These are phyloP conservation scores for Bufotes viridis DNA, from an alignment of 2,797 vertebrate species.

Conservation along the genomic window DNA sequence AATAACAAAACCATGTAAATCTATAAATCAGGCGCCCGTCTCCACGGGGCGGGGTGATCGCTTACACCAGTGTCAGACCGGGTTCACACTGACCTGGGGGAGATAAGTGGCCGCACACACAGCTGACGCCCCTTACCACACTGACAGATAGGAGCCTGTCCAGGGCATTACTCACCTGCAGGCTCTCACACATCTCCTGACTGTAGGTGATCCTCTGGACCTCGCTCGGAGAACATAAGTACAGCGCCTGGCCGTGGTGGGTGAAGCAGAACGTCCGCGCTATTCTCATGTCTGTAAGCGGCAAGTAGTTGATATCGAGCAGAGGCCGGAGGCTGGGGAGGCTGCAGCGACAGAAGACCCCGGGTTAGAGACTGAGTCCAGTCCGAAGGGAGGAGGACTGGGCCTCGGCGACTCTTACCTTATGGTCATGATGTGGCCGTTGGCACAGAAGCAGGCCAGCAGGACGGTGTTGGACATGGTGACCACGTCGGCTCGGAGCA, in stretches of 20 bases:
- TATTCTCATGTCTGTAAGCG: conserved; percentile 96
- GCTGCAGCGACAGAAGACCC: conserved; percentile 73
- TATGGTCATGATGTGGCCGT: conserved; percentile 96
- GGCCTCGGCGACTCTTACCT: conserved; percentile 76
- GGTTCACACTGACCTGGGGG: no score
- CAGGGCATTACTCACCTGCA: conserved; percentile 82
- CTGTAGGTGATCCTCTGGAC: conserved; percentile 97
- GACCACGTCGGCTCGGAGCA: conserved; percentile 90
- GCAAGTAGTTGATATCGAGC: conserved; percentile 95
- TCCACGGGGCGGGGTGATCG: no score
- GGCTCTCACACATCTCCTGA: conserved; percentile 96
- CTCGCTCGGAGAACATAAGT: conserved; percentile 96
- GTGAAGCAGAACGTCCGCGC: conserved; percentile 98
- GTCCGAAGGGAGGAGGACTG: not conserved
- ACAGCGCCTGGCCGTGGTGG: conserved; percentile 93
- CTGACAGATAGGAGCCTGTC: no score
- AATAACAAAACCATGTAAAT: no score
- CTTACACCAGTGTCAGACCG: no score
- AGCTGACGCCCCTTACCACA: no score
- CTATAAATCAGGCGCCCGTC: no score
- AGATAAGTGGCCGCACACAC: no score
- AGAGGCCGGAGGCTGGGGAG: conserved; percentile 94
- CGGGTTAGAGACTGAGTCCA: not conserved
- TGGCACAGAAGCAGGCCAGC: conserved; percentile 96
- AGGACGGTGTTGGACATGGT: conserved; percentile 89